Evolutionary conservation across 1,140 invertebrate genomes (phyloP).

Genomic region (Leptinotarsa texana): DNA sequence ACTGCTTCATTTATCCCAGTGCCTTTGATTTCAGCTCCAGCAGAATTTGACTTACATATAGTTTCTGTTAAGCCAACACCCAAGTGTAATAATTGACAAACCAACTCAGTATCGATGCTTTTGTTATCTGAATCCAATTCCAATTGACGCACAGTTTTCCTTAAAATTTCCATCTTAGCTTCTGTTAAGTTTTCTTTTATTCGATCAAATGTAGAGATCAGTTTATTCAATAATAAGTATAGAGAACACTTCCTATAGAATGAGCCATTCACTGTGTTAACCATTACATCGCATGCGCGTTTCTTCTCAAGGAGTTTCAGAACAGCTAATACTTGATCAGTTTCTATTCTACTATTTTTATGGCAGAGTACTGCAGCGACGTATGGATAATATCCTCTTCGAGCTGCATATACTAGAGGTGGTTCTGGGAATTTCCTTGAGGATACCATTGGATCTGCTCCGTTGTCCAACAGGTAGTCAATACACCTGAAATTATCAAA

Average conservation of each 20-base stretch:
- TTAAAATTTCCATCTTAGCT: constrained; percentile 16
- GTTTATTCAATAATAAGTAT: constrained; percentile 17
- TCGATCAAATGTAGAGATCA: constrained; percentile 2
- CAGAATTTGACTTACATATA: neutral
- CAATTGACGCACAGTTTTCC: constrained; percentile 28
- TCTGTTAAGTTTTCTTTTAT: neutral
- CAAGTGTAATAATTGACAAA: constrained; percentile 34
- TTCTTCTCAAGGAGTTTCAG: neutral
- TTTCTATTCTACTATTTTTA: constrained; percentile 14
- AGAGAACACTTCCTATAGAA: constrained; percentile 11
- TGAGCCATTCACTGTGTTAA: neutral
- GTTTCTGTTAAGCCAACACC: constrained; percentile 28
- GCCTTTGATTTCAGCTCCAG: neutral
- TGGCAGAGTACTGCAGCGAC: constrained; percentile 33
- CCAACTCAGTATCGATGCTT: constrained; percentile 32
- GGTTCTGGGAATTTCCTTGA: constrained; percentile 24
- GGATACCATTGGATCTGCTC: constrained; percentile 26
- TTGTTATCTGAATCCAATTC: neutral
- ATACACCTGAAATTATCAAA: constrained; percentile 26
- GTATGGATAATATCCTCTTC: constrained; percentile 41
- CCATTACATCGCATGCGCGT: too few species aligned
- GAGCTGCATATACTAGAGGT: constrained; percentile 28
- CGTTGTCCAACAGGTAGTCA: constrained; percentile 36
- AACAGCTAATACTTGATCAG: constrained; percentile 9
- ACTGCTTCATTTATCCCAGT: too few species aligned